Evolutionary conservation across 1,140 invertebrate species (phyloP).

Genomic region (Sycobia sp.): DNA sequence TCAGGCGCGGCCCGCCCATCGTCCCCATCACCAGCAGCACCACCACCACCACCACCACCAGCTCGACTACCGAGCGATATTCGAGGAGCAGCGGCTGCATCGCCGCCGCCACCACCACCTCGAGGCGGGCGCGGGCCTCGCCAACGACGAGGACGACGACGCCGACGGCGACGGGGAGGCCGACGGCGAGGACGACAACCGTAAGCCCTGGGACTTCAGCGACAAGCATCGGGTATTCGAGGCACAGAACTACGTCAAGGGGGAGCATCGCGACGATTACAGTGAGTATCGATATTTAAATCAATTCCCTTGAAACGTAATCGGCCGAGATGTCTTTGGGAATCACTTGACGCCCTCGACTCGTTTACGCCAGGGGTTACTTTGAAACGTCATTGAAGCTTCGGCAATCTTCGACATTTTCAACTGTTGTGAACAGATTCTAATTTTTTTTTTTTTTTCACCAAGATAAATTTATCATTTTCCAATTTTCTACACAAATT

Average conservation of each 20-base stretch:
- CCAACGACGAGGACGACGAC: neutral
- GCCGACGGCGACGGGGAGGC: neutral
- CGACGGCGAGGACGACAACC: neutral
- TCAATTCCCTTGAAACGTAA: too few species aligned
- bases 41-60: neutral
- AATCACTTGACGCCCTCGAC: too few species aligned
- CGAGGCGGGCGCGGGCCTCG: neutral
- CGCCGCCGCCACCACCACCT: neutral
- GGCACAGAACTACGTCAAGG: constrained; percentile 33
- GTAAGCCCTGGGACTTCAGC: constrained; percentile 47
- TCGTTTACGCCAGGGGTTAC: too few species aligned
- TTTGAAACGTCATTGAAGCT: too few species aligned
- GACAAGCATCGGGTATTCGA: constrained; percentile 31
- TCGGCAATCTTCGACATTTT: too few species aligned
- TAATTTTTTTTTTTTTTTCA: too few species aligned
- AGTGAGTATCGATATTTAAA: constrained; percentile 49
- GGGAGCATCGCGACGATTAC: constrained; percentile 45
- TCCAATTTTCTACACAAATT: too few species aligned
- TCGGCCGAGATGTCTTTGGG: too few species aligned
- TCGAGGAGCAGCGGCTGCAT: constrained; percentile 10
- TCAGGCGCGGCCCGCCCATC: constrained; percentile 13
- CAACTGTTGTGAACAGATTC: too few species aligned
- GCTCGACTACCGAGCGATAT: too few species aligned
- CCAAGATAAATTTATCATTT: too few species aligned
- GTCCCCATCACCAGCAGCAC: constrained; percentile 5